A percentile compares a stretch with the other conserved stretches of the same genome.
These are phyloP conservation scores for Hesperophylax magnus DNA, from an alignment of 1,140 invertebrate species.

Conservation along the genomic window DNA sequence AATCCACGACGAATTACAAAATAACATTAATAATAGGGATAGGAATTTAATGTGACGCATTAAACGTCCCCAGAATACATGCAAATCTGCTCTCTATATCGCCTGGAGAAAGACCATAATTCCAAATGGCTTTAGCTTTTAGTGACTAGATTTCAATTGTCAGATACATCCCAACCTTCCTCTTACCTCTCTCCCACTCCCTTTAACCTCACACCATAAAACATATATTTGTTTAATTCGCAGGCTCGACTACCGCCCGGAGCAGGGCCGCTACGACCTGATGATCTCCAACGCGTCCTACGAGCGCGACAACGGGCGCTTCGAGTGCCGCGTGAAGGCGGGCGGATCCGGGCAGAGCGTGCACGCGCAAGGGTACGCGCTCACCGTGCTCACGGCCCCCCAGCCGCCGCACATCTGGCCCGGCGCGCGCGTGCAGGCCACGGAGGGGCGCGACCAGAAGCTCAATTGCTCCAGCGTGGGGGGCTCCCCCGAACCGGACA, in stretches of 20 bases:
- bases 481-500: conserved; percentile 89
- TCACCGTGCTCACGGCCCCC: conserved; percentile 89
- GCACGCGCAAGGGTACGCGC: conserved; percentile 84
- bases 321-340: conserved; percentile 91
- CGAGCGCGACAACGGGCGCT: conserved; percentile 90
- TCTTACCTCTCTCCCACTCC: no score
- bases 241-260: conserved; percentile 83
- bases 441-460: conserved; percentile 83
- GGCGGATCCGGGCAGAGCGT: conserved; percentile 86
- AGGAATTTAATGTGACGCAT: no score
- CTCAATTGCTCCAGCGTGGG: conserved; percentile 87
- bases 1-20: no score
- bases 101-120: no score
- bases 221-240: conserved; percentile 57
- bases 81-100: no score
- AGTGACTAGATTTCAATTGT: no score
- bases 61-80: no score
- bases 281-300: conserved; percentile 89
- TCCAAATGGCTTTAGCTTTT: no score
- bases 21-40: no score
- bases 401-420: conserved; percentile 84
- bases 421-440: conserved; percentile 78
- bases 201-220: no score
- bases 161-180: no score
- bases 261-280: conserved; percentile 89